These are phyloP conservation scores for Typhlichthys subterraneus DNA, from an alignment of 2,797 vertebrate genomes.

Conservation along the genomic window DNA sequence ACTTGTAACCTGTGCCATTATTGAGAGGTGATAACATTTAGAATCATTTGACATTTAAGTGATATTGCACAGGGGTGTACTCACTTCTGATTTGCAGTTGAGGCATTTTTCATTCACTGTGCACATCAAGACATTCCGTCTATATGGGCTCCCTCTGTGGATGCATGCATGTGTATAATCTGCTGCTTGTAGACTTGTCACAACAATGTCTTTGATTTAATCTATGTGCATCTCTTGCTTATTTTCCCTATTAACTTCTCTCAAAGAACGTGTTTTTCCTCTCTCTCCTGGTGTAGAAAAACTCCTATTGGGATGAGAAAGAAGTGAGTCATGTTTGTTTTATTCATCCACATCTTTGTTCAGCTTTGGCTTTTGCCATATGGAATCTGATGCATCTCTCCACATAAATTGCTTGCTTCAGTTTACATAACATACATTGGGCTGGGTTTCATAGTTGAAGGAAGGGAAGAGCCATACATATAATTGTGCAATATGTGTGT, in stretches of 20 bases:
- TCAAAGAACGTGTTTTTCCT: slow-evolving; percentile 68
- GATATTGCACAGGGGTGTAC: no score
- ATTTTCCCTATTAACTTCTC: slow-evolving; percentile 47
- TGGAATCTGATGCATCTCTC: slow-evolving; percentile 27
- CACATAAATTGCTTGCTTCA: slow-evolving; percentile 31
- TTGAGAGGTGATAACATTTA: no score
- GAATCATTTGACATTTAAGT: no score
- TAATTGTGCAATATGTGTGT: slow-evolving; percentile 8
- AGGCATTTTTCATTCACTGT: no score
- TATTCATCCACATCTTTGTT: slow-evolving; percentile 40
- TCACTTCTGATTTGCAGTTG: no score
- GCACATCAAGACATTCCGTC: background rate
- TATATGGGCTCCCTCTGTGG: slow-evolving; percentile 4
- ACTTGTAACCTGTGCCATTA: no score
- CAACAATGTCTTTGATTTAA: slow-evolving; percentile 21
- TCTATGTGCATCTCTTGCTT: slow-evolving; percentile 40
- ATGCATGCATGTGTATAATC: slow-evolving; percentile 18
- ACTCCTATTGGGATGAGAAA: slow-evolving; percentile 84
- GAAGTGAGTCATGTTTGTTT: slow-evolving; percentile 80
- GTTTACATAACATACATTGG: slow-evolving; percentile 12
- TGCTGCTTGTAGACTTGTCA: slow-evolving; percentile 10
- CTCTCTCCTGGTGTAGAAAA: slow-evolving; percentile 80
- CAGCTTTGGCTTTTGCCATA: slow-evolving; percentile 31
- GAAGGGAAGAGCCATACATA: background rate
- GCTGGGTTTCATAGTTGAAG: background rate